These are phyloP conservation scores for Arvicanthis niloticus DNA, from an alignment of 2,113 vertebrate species.

Conservation along the genomic window DNA sequence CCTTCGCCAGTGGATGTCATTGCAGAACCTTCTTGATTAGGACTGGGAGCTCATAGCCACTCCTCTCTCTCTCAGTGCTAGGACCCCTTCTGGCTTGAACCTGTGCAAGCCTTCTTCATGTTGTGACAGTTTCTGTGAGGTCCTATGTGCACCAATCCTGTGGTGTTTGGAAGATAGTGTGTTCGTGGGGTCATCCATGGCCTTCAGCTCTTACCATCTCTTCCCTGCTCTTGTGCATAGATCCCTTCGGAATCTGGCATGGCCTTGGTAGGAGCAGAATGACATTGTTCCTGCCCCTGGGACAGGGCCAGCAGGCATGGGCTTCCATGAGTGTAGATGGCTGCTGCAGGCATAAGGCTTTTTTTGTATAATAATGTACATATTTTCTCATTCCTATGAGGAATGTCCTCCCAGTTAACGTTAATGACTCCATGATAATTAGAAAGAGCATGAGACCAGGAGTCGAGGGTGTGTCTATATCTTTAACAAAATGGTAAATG, in stretches of 20 bases:
- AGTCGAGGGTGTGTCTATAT: too few species aligned
- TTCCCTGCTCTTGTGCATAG: background rate
- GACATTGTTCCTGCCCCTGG: too few species aligned
- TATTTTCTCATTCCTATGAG: too few species aligned
- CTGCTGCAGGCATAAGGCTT: too few species aligned
- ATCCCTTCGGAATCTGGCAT: background rate
- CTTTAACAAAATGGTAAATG: too few species aligned
- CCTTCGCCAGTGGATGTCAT: background rate
- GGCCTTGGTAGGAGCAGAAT: too few species aligned
- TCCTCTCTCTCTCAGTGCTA: background rate
- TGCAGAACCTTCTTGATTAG: background rate
- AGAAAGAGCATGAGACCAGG: too few species aligned
- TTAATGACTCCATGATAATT: too few species aligned
- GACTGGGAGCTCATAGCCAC: background rate
- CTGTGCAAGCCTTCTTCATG: background rate
- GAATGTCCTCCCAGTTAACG: too few species aligned
- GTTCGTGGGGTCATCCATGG: background rate
- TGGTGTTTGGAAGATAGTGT: background rate
- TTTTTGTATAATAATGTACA: too few species aligned
- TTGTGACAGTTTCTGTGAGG: background rate
- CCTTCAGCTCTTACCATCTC: background rate
- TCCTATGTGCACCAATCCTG: background rate
- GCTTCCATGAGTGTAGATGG: too few species aligned
- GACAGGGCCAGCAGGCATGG: too few species aligned
- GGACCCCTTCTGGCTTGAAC: background rate